Evolutionary conservation across 1,140 invertebrate genomes (phyloP).

Genomic region (Paraescarpia echinospica): DNA sequence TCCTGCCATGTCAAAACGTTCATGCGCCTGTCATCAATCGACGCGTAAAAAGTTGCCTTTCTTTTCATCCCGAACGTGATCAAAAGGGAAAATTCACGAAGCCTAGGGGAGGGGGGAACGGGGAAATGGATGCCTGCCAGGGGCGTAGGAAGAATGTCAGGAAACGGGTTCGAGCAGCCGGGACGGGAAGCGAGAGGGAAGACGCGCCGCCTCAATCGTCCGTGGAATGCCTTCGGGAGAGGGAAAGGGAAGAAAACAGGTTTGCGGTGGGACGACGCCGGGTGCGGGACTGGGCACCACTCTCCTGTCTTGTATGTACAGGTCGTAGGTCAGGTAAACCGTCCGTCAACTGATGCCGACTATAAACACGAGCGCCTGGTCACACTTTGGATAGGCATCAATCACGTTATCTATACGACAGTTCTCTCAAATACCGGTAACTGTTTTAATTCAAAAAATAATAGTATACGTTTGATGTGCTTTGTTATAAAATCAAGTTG

Average conservation of each 20-base stretch:
- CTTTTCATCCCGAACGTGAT: neutral
- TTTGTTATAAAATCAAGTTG: no score
- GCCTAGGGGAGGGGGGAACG: neutral
- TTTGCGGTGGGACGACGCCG: neutral
- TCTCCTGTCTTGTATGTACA: neutral
- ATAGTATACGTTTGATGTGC: no score
- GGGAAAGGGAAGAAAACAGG: neutral
- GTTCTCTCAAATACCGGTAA: neutral
- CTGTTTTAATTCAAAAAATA: no score
- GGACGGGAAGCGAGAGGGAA: neutral
- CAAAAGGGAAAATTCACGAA: neutral
- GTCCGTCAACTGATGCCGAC: neutral
- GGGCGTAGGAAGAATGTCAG: neutral
- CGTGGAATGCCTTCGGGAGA: neutral
- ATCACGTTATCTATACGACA: neutral
- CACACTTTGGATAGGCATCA: neutral
- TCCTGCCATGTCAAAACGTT: neutral
- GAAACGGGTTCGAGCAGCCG: neutral
- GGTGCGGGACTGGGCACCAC: neutral
- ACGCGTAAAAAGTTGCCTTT: neutral
- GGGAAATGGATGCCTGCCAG: neutral
- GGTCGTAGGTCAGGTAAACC: neutral
- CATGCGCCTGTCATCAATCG: neutral
- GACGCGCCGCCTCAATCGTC: neutral
- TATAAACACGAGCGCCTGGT: neutral